Base-by-base conservation (phyloP, 2,797 vertebrate species). In the Valencia hispanica region DNA sequence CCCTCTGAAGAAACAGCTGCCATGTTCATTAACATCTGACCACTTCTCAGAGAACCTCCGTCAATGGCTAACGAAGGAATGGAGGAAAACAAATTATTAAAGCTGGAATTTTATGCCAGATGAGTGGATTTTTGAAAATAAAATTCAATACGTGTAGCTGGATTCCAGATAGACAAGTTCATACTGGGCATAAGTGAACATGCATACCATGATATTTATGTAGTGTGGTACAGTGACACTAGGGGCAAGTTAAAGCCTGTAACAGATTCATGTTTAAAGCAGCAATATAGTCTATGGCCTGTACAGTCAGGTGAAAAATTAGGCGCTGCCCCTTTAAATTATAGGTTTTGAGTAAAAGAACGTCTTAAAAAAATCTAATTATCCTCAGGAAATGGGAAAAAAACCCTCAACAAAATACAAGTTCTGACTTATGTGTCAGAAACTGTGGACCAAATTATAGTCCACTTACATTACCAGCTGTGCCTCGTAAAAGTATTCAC, bases 81-180 rank as follows among this genome's bases (percentile, higher is more conserved):
- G 55, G 61, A 51, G 57, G 71, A 84, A 86, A 87, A 81, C 65
- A 65, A 72, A 81, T 83, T 25, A 72, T 5, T 39, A 41, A 78
- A 79, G 75, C 53, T 82, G 41, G 77, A 84, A 84, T 45, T 80
- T 53, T 83, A 84, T 79, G 30, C 79, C 20, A 74, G n/a, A 72
- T 83, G 53, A 71, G 34, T 77, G 75, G 74, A 66, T 61, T 70
- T 77, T 25, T 25, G 30, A 25, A 83, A 69, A 83, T 87, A 71
- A 47, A 55, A 71, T 43, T 79, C 11, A 39, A 83, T 74, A 66
- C 5, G 79, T 50, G 83, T 78, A 73, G 84, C 77, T 66, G 84
- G 79, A 87, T 90, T 93, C 87, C 88, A 91, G 75, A 85, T 84
- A 82, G 74, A 68, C 87, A 84, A 87, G 79, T 88, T 91, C 76